phyloP scores from a whole-genome alignment of 2,113 vertebrate genomes.

The Dolichallabes microphthalmus region DNA sequence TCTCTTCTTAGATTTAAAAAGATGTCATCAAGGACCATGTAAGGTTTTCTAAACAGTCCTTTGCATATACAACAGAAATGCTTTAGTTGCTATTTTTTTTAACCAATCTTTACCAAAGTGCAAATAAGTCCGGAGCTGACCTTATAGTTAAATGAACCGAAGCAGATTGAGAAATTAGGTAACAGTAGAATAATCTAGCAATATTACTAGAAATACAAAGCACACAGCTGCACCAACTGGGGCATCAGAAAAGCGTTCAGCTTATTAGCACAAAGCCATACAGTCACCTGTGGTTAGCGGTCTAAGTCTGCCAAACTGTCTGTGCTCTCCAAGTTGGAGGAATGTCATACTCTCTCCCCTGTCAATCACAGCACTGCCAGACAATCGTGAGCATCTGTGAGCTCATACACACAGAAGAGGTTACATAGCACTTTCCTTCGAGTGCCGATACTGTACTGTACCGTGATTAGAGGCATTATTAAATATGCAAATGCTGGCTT shows the following conservation, averaged over 20 bases:
- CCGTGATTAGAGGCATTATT: background rate
- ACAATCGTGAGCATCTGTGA: background rate
- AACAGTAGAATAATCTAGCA: background rate
- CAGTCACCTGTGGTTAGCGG: background rate
- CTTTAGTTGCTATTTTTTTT: background rate
- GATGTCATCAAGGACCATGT: background rate
- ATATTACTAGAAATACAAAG: background rate
- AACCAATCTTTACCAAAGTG: background rate
- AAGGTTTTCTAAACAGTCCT: background rate
- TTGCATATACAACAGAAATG: background rate
- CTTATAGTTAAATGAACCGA: background rate
- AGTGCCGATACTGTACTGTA: background rate
- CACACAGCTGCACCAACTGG: background rate
- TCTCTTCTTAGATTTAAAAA: background rate
- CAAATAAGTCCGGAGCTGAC: background rate
- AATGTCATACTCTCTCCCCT: background rate
- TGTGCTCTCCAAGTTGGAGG: background rate
- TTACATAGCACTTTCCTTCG: background rate
- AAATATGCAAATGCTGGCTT: background rate
- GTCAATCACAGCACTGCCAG: background rate
- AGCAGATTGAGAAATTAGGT: background rate
- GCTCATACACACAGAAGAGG: background rate
- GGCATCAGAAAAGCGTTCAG: background rate
- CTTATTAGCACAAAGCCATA: background rate
- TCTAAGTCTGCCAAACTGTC: background rate